Evolutionary conservation across 2,888 invertebrate genomes (phyloP).

Genomic region (Gastracanthus pulcherrimus): DNA sequence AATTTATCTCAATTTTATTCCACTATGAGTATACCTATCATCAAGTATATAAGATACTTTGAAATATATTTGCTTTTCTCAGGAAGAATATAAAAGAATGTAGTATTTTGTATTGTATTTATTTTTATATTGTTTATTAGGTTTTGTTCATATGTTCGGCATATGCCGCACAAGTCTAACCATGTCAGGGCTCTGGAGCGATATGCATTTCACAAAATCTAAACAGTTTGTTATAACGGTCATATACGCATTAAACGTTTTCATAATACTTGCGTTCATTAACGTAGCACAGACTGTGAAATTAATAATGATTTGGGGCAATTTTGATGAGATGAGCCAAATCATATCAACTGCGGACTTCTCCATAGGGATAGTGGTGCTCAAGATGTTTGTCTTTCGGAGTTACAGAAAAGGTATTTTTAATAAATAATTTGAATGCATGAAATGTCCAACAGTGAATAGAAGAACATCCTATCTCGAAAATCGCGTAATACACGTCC

Average conservation of each 20-base stretch:
- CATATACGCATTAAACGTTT: background rate
- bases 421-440: too few species aligned
- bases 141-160: background rate
- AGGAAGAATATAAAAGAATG: too few species aligned
- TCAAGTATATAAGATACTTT: too few species aligned
- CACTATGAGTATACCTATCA: too few species aligned
- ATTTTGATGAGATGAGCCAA: constrained; percentile 38
- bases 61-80: too few species aligned
- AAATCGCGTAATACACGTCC: too few species aligned
- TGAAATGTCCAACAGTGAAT: too few species aligned
- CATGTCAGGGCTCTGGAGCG: background rate
- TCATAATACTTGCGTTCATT: background rate
- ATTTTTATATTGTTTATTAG: background rate
- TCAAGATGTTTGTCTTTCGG: constrained; percentile 25
- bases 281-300: constrained; percentile 24
- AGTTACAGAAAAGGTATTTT: constrained; percentile 30
- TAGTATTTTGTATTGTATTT: too few species aligned
- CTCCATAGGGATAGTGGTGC: background rate
- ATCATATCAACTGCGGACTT: constrained; percentile 20
- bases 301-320: constrained; percentile 11
- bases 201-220: background rate
- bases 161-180: background rate
- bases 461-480: too few species aligned
- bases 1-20: too few species aligned
- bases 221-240: background rate